A percentile compares a stretch with the other conserved stretches of the same genome.
These are phyloP conservation scores for Fulica atra DNA, from an alignment of 2,113 vertebrate species.

Conservation along the genomic window DNA sequence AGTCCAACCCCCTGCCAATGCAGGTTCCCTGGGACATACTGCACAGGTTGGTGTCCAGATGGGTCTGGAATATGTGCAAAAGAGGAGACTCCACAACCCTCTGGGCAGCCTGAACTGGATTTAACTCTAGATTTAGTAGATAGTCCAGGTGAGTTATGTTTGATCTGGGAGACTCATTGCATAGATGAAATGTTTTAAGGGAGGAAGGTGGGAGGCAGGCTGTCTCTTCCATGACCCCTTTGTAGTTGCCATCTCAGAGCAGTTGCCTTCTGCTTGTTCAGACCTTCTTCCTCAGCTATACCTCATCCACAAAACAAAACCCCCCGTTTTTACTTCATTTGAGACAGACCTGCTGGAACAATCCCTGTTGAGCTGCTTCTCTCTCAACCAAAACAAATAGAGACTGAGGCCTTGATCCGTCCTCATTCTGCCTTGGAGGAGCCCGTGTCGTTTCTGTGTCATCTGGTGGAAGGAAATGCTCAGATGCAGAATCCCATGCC, in stretches of 20 bases:
- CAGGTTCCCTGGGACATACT: too few species aligned
- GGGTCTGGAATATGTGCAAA: too few species aligned
- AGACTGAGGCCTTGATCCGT: background rate
- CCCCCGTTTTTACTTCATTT: background rate
- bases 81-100: too few species aligned
- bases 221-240: background rate
- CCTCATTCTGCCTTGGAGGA: background rate
- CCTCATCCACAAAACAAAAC: background rate
- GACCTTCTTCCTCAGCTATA: rapidly evolving
- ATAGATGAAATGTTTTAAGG: background rate
- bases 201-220: background rate
- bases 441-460: background rate
- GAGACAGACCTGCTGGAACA: background rate
- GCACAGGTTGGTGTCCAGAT: too few species aligned
- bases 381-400: background rate
- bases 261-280: background rate
- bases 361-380: background rate
- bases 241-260: background rate
- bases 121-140: background rate
- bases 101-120: too few species aligned
- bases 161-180: background rate
- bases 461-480: background rate
- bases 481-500: background rate
- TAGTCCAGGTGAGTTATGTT: background rate
- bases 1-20: too few species aligned